Evolutionary conservation across 1,140 invertebrate genomes (phyloP), one percentile per base, ranked within the genome.

Genomic region (Drosophila lowei): DNA sequence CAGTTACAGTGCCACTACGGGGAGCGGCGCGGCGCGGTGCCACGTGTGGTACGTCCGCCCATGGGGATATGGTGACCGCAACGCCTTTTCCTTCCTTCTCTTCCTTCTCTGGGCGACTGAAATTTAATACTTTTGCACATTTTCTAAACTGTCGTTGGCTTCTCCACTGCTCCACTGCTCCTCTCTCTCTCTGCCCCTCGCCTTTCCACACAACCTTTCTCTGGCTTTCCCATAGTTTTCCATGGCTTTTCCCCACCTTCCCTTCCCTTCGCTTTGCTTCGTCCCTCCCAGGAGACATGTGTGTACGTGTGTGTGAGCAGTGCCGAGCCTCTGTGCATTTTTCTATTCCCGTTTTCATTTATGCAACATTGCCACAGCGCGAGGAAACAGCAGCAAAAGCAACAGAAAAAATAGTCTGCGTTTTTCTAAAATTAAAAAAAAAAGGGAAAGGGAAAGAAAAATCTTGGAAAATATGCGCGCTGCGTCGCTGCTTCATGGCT

Each of bases 401-500:
- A 15, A 23, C 49, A 42, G 55, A 73, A 50, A 74, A 68, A 55
- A n/a, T 54, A 47, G 48, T 66, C 62, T 76, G 73, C 49, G 73
- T 75, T 76, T 74, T 75, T 75, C 64, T 74, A 66, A 75, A 75
- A 75, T 75, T 75, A 75, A 76, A 75, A 75, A 75, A 67, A 55
- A 67, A 44, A 56, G 28, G 1, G 7, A 30, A 3, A 8, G 7
- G 8, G 3, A 30, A 9, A 15, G 60, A 11, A 28, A 38, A 47
- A 44, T 47, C 41, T 52, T 60, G 55, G 34, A 75, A 60, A 76
- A 75, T 75, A 75, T 75, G 72, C 72, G 63, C 50, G 49, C 49
- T 55, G 42, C 72, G 72, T 76, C 49, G 72, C 72, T 73, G 71
- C 70, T 68, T 48, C 63, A 55, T 68, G 72, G 70, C 67, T 72